phyloP scores from a whole-genome alignment of 2,797 vertebrate species.

The Miichthys miiuy region DNA sequence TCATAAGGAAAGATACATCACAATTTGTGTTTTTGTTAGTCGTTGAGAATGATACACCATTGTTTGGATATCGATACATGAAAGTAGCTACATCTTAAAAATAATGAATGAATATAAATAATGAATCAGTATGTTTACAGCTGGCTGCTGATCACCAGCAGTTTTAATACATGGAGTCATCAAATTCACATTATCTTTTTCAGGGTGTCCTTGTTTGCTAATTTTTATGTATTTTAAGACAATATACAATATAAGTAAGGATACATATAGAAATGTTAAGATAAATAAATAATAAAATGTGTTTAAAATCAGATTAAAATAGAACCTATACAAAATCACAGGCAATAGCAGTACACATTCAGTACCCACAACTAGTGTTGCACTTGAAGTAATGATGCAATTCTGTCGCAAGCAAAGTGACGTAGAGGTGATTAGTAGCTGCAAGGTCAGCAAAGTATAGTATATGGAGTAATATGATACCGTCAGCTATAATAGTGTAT shows the following conservation, averaged over 20 bases:
- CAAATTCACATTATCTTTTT: conserved; percentile 4
- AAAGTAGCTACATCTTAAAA: background rate
- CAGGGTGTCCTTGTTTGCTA: conserved; percentile 3
- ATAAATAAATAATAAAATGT: background rate
- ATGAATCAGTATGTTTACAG: background rate
- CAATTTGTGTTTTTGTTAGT: background rate
- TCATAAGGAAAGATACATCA: conserved; percentile 3
- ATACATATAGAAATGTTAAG: background rate
- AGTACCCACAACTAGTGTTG: background rate
- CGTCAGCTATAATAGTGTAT: background rate
- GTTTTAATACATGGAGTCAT: conserved; percentile 12
- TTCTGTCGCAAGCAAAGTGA: background rate
- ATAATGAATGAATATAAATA: background rate
- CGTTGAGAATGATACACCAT: background rate
- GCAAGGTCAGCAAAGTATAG: no score
- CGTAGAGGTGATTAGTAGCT: background rate
- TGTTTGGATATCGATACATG: conserved; percentile 11
- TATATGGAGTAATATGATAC: no score
- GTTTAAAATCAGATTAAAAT: background rate
- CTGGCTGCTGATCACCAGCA: conserved; percentile 1
- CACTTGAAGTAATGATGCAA: background rate
- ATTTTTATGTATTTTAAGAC: conserved; percentile 14
- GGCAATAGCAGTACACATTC: background rate
- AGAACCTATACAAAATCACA: background rate
- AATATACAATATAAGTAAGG: background rate